Conservation (phyloP, 2,797 vertebrate species). For the Galaxias olidus region DNA sequence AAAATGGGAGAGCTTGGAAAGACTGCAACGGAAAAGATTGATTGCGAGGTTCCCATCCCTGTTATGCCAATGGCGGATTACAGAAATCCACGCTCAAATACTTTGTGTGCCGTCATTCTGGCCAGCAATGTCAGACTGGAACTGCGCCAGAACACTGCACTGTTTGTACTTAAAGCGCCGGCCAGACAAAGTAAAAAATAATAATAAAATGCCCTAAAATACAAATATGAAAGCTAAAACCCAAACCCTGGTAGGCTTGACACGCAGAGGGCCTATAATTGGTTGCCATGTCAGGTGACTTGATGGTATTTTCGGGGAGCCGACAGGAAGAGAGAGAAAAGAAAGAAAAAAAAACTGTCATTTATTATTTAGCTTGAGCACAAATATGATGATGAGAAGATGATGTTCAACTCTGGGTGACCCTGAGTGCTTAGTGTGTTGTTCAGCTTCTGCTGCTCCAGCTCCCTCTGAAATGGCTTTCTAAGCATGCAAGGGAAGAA, state of each 20-base stretch:
- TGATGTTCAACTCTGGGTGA: conserved; percentile 86
- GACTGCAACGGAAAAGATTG: conserved; percentile 13
- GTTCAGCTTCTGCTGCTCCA: conserved; percentile 75
- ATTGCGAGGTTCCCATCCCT: conserved; percentile 31
- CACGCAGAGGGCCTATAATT: conserved; percentile 66
- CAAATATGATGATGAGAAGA: conserved; percentile 86
- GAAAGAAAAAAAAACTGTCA: conserved; percentile 64
- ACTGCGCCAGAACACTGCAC: conserved; percentile 44
- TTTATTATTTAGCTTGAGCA: conserved; percentile 85
- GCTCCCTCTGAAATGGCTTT: conserved; percentile 75
- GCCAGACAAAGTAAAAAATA: conserved; percentile 48
- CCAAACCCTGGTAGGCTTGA: conserved; percentile 50
- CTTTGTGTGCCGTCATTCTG: conserved; percentile 47
- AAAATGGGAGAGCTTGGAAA: conserved; percentile 50
- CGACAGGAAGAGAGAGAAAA: neutral
- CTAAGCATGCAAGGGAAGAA: conserved; percentile 63
- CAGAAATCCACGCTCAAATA: conserved; percentile 64
- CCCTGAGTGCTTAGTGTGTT: conserved; percentile 76
- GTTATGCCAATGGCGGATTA: conserved; percentile 57
- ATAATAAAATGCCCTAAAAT: conserved; percentile 39
- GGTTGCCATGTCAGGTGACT: conserved; percentile 67
- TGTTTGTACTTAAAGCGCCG: conserved; percentile 53
- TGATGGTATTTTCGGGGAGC: conserved; percentile 67
- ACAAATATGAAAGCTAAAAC: conserved; percentile 29
- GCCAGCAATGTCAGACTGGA: conserved; percentile 47